phyloP scores from a whole-genome alignment of 1,140 invertebrate species.

The Ooceraea biroi region DNA sequence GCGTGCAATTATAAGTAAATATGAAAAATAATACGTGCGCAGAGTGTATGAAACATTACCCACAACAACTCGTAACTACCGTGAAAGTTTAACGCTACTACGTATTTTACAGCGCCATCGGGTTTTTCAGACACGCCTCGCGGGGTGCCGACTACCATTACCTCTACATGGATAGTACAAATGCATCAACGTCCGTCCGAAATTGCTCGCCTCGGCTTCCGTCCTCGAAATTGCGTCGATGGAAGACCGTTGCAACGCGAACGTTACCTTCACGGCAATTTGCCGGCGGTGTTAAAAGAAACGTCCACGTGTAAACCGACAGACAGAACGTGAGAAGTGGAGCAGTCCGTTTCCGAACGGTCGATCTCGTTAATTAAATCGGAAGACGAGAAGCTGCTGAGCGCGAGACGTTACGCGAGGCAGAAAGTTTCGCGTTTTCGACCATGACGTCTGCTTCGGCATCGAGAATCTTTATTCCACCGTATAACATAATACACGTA shows the following conservation, averaged over 20 bases:
- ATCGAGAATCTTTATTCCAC: not conserved
- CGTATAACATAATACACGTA: no score
- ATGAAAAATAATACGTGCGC: constrained; percentile 20
- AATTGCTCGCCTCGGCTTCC: constrained; percentile 48
- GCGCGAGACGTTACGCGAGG: constrained; percentile 2
- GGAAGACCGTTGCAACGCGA: constrained; percentile 31
- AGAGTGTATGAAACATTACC: constrained; percentile 46
- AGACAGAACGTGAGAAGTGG: constrained; percentile 20
- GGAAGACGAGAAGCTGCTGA: constrained; percentile 23
- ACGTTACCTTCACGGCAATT: constrained; percentile 63
- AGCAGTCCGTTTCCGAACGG: constrained; percentile 16
- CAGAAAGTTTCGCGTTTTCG: not conserved
- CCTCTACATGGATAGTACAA: constrained; percentile 14
- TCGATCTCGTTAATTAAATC: constrained; percentile 50
- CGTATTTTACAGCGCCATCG: constrained; percentile 53
- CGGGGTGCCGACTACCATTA: not conserved
- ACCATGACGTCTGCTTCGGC: not conserved
- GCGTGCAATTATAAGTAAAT: constrained; percentile 34
- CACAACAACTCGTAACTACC: constrained; percentile 9
- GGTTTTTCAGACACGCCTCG: constrained; percentile 15
- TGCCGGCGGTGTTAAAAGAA: constrained; percentile 59
- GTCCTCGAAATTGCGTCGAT: constrained; percentile 66
- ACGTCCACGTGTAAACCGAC: constrained; percentile 39
- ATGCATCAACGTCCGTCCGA: constrained; percentile 71
- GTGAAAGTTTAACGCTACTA: constrained; percentile 56